Percentiles rank a stretch among this genome's conserved stretches.
phyloP scores from a whole-genome alignment of 2,113 vertebrate species.

The Motacilla alba region DNA sequence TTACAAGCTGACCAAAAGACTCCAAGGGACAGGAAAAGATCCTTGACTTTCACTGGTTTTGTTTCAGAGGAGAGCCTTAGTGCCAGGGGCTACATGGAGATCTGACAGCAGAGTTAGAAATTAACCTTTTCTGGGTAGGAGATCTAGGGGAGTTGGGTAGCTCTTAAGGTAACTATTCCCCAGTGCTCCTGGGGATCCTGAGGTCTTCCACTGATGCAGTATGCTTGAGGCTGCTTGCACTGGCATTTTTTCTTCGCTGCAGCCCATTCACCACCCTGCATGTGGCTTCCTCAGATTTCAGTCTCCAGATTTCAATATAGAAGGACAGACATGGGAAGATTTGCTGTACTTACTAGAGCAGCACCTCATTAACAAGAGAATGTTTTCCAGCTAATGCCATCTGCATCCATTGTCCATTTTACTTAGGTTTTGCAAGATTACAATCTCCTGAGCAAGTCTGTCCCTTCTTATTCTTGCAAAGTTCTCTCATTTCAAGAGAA shows the following conservation, averaged over 20 bases:
- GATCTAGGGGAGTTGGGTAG: background rate
- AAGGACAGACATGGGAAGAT: background rate
- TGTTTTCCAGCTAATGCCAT: background rate
- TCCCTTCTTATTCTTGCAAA: background rate
- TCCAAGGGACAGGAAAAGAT: background rate
- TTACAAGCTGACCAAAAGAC: background rate
- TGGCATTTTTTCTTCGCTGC: background rate
- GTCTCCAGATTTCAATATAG: background rate
- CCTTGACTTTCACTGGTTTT: background rate
- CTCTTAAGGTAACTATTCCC: background rate
- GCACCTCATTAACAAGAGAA: background rate
- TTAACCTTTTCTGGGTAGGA: background rate
- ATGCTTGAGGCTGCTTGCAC: rapidly evolving
- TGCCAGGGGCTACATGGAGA: rapidly evolving
- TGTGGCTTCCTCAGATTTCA: background rate
- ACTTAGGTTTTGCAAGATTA: background rate
- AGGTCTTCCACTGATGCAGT: background rate
- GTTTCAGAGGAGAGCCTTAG: background rate
- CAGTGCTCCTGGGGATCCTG: background rate
- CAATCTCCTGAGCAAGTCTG: background rate
- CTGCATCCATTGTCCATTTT: background rate
- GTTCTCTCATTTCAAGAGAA: background rate
- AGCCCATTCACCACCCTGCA: background rate
- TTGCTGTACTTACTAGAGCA: background rate
- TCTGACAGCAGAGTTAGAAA: background rate